Evolutionary conservation across 1,140 invertebrate species (phyloP), one percentile per base, ranked within the genome.

Genomic region (Helicorthomorpha holstii): DNA sequence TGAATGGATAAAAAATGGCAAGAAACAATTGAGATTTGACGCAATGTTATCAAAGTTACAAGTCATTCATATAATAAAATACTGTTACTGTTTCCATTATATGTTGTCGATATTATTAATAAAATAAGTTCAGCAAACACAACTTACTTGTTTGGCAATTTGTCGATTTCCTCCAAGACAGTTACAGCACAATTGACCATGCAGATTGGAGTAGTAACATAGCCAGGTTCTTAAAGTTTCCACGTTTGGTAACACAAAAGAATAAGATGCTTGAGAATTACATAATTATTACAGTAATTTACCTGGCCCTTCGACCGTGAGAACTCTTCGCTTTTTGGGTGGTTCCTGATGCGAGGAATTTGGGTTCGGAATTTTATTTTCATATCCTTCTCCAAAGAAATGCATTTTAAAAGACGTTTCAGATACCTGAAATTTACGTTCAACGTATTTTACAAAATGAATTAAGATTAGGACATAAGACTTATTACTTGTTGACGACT

Each of bases 181-280:
- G 76, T 82, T 44, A 88, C 57, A 1, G 79, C 90, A 48, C 78
- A 72, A 50, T 80, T 71, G 1, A 92, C 61, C 53, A 88, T 60
- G 47, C 73, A 72, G 16, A 75, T 76, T 27, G 79, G 79, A 1
- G 90, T 93, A 1, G 79, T 75, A 3, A 84, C 79, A 70, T 95
- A 96, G 43, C 80, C 89, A 21, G 85, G 80, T 71, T 90, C 83
- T 49, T 60, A 60, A 49, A 19, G 43, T 4, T 10, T 7, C 19
- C 4, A 45, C 16, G 19, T 34, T 16, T 16, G 29, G 16, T 7
- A 34, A 7, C 29, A 34, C 7, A 34, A 34, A 34, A 34, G 16
- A 7, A 7, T 34, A 16, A 34, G 16, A 34, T 16, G 16, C 16
- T 34, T 34, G 16, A 34, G 29, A 34, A 34, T 7, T 7, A 34